phyloP scores from a whole-genome alignment of 2,888 invertebrate genomes.

The Trypoxylon attenuatum region DNA sequence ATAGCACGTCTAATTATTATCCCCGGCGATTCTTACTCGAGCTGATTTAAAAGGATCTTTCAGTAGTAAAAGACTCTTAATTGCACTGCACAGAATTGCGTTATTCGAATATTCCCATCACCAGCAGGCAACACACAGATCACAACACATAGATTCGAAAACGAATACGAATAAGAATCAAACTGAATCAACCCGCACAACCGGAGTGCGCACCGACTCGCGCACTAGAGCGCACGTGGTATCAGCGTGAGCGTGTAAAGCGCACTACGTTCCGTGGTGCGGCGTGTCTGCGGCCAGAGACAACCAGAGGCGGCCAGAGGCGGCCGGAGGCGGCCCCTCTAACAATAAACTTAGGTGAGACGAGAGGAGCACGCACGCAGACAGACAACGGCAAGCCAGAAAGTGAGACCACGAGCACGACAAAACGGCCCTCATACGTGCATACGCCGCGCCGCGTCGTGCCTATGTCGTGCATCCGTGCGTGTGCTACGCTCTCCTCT shows the following conservation, averaged over 20 bases:
- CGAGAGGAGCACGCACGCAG: conserved; percentile 34
- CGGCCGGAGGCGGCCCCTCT: conserved; percentile 56
- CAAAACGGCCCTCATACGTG: conserved; percentile 30
- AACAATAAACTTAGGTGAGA: conserved; percentile 67
- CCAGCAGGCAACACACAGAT: no score
- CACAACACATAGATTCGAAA: no score
- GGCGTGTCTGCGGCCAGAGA: conserved; percentile 56
- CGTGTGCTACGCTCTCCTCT: conserved; percentile 25
- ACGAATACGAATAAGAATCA: not conserved
- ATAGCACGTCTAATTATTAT: not conserved
- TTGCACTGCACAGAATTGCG: no score
- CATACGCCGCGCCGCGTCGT: conserved; percentile 7
- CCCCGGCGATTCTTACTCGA: no score
- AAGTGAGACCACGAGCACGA: conserved; percentile 48
- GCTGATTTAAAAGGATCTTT: no score
- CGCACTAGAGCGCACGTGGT: conserved; percentile 46
- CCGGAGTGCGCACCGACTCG: not conserved
- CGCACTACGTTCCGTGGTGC: not conserved
- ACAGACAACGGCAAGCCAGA: conserved; percentile 36
- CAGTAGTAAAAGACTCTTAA: no score
- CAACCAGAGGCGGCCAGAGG: no score
- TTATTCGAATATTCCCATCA: no score
- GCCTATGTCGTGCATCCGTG: conserved; percentile 18
- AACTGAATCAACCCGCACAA: not conserved
- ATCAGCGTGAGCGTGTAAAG: conserved; percentile 52